These are phyloP conservation scores for Paracentrotus lividus DNA, from an alignment of 53 echinoderm and acorn worm species.

Conservation along the genomic window DNA sequence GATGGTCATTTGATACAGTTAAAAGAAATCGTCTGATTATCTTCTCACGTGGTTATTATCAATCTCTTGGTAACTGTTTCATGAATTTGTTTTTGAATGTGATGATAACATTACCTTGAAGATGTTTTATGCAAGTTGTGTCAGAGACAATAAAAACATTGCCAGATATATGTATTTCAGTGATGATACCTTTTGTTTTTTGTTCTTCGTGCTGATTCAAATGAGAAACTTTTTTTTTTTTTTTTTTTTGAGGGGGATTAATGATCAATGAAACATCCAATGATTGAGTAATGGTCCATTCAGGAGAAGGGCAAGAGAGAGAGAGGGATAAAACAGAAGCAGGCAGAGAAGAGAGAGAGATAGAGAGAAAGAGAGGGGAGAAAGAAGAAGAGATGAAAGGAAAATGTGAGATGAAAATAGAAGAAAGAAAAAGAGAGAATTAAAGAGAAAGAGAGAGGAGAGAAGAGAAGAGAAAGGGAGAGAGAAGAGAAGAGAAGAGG, in stretches of 20 bases:
- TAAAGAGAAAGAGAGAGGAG: not conserved
- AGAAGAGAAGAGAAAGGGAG: not conserved
- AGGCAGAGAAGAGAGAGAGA: not conserved
- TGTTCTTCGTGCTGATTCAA: too few species aligned
- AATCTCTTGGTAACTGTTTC: too few species aligned
- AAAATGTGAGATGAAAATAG: not conserved
- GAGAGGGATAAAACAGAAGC: not conserved
- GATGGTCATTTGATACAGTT: too few species aligned
- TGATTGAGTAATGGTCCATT: too few species aligned
- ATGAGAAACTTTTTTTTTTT: too few species aligned
- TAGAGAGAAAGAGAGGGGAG: not conserved
- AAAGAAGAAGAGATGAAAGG: not conserved
- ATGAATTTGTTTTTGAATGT: conserved; percentile 13
- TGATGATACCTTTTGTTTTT: not conserved
- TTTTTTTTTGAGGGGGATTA: too few species aligned
- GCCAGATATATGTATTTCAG: conserved; percentile 50
- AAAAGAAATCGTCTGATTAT: too few species aligned
- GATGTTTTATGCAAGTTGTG: conserved; percentile 45
- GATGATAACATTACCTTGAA: not conserved
- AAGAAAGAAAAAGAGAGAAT: not conserved
- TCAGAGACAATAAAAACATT: conserved; percentile 35
- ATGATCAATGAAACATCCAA: too few species aligned
- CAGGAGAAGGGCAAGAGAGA: too few species aligned
- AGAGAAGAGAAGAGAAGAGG: not conserved
- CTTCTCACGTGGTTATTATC: too few species aligned